These are phyloP conservation scores for Catagonus wagneri DNA, from an alignment of 2,113 vertebrate species.

Conservation along the genomic window DNA sequence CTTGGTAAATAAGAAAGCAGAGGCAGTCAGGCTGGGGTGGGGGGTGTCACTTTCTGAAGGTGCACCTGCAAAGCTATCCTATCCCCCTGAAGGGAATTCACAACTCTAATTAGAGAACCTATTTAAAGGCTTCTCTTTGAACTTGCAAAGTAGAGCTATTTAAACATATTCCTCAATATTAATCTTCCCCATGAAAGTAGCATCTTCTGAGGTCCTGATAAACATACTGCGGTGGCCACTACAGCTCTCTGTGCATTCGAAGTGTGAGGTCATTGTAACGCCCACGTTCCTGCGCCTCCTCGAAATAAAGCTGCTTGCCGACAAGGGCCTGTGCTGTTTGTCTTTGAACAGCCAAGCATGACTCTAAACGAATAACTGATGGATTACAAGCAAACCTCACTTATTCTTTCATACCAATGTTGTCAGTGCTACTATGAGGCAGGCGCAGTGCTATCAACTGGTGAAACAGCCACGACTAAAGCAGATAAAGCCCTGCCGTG, in stretches of 20 bases:
- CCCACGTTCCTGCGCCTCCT: not conserved
- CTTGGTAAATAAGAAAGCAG: not conserved
- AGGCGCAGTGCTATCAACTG: not conserved
- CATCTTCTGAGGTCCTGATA: not conserved
- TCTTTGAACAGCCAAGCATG: slow-evolving; percentile 5
- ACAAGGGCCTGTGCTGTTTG: not conserved
- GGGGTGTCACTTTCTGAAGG: not conserved
- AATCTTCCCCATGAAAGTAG: slow-evolving; percentile 19
- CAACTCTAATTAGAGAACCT: slow-evolving; percentile 27
- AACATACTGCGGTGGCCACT: not conserved
- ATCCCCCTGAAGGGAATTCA: slow-evolving; percentile 22
- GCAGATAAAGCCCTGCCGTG: not conserved
- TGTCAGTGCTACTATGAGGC: not conserved
- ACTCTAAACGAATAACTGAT: not conserved
- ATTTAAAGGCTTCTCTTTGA: slow-evolving; percentile 59
- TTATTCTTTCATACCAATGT: not conserved
- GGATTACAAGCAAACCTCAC: not conserved
- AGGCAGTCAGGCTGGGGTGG: not conserved
- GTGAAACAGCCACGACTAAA: not conserved
- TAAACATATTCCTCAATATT: slow-evolving; percentile 58
- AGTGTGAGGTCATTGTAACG: not conserved
- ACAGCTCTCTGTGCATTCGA: not conserved
- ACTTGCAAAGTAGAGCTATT: slow-evolving; percentile 43
- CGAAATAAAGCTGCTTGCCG: not conserved
- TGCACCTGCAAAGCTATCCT: slow-evolving; percentile 43